Base-by-base conservation (phyloP, 2,888 invertebrate species). In the Agrotis segetum region DNA sequence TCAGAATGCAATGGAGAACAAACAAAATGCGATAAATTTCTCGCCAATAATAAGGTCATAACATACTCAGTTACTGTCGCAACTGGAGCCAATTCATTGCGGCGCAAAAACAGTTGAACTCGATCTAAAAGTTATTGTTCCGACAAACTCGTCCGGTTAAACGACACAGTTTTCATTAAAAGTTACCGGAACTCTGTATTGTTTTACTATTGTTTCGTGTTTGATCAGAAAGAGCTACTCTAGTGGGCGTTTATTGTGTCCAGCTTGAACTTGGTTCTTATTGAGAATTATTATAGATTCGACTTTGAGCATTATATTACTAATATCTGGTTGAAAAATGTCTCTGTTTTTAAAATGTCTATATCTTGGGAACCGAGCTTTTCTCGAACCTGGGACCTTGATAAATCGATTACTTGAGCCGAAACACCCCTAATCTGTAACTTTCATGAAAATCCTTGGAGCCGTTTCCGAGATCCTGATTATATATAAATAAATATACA, bases 41-140 rank as follows among this genome's bases (percentile, higher is more conserved):
- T 16, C 7, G 5, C 44, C 40, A 29, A 29, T 58, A 69, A 49
- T 13, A 53, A 34, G 47, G 47, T 4, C 52, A 19, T 71, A 47
- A 11, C 14, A 40, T 5, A 62, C 13, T 3, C 34, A 19, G 60
- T 49, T 52, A 66, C 17, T 58, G 61, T 49, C n/a, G 56, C 53
- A 65, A 56, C 49, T 71, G 16, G 40, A 71, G 53, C 49, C 64
- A 72, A 79, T 70, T 56, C 49, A 61, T 67, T 65, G 46, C n/a
- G 29, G 19, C 44, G 24, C 63, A 44, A 53, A 69, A 69, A 60
- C 73, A 71, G 67, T 79, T 62, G 49, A 46, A 66, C 56, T 55
- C 78, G 83, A 83, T 81, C 47, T 70, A 74, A 77, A 82, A 81
- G 77, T 83, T 74, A 60, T 56, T 64, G 69, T 70, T 82, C 49